Percentiles rank a stretch among this genome's conserved stretches.
These are phyloP conservation scores for Antennarius maculatus DNA, from an alignment of 2,797 vertebrate genomes.

Conservation along the genomic window DNA sequence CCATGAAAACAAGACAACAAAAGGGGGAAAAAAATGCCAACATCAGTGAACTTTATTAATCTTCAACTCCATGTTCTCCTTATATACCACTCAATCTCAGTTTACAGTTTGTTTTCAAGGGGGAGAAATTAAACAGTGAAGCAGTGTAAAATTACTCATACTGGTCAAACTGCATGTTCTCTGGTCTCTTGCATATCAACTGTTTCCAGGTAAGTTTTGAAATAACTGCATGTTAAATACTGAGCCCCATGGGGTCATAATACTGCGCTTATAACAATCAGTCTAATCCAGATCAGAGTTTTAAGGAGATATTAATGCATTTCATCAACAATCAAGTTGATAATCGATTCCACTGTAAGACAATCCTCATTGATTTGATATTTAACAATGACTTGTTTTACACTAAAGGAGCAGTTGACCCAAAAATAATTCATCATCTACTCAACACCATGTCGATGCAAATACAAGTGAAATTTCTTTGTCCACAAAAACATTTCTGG, in stretches of 20 bases:
- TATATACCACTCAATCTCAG: constrained; percentile 69
- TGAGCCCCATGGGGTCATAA: constrained; percentile 63
- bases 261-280: constrained; percentile 60
- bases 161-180: constrained; percentile 65
- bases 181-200: constrained; percentile 73
- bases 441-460: too few relatives aligned
- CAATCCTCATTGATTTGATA: constrained; percentile 47
- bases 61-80: constrained; percentile 78
- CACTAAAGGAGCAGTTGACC: constrained; percentile 6
- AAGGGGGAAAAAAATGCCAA: constrained; percentile 68
- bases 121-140: constrained; percentile 74
- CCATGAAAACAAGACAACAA: constrained; percentile 31
- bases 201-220: constrained; percentile 64
- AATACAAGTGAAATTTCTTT: too few relatives aligned
- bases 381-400: constrained; percentile 52
- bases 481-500: too few relatives aligned
- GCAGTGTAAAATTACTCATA: constrained; percentile 69
- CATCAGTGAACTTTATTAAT: constrained; percentile 86
- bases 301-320: constrained; percentile 43
- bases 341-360: constrained; percentile 66
- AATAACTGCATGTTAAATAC: constrained; percentile 74
- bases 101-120: constrained; percentile 75
- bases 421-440: too few relatives aligned
- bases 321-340: constrained; percentile 54
- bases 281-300: constrained; percentile 48